Evolutionary conservation across 2,888 invertebrate genomes (phyloP).

Genomic region (Ormia ochracea): DNA sequence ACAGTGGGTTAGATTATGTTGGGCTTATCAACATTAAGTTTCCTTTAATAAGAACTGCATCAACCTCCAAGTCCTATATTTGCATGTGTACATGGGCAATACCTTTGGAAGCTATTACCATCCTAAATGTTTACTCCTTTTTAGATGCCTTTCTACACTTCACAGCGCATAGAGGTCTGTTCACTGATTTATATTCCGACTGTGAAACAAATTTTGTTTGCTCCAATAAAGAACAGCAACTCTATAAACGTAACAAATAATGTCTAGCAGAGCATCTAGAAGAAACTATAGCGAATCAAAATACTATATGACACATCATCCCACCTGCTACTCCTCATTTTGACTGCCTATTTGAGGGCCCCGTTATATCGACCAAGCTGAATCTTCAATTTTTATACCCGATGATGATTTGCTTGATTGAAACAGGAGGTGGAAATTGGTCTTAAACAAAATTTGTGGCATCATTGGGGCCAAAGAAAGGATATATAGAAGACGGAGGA

Average conservation of each 20-base stretch:
- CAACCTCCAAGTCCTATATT: slow-evolving; percentile 33
- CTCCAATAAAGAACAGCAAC: slow-evolving; percentile 17
- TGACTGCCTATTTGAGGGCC: slow-evolving; percentile 16
- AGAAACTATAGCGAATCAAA: slow-evolving; percentile 11
- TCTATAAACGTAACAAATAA: background rate
- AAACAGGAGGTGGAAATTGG: no score
- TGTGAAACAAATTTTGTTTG: slow-evolving; percentile 33
- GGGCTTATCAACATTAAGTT: slow-evolving; percentile 42
- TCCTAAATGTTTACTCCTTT: slow-evolving; percentile 6
- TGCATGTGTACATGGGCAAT: slow-evolving; percentile 44
- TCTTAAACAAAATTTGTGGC: no score
- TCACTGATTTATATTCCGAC: slow-evolving; percentile 24
- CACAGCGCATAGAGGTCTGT: background rate
- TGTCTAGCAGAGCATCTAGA: background rate
- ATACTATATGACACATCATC: slow-evolving; percentile 30
- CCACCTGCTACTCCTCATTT: slow-evolving; percentile 29
- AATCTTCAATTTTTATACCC: no score
- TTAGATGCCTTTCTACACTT: slow-evolving; percentile 23
- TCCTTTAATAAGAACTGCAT: slow-evolving; percentile 10
- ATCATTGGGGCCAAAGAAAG: no score
- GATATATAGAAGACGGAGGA: no score
- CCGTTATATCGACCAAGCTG: background rate
- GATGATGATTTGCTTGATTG: no score
- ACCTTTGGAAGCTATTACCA: slow-evolving; percentile 12
- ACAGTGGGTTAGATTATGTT: slow-evolving; percentile 48